phyloP scores from a whole-genome alignment of 2,113 vertebrate genomes.

The Amblyornis subalaris region DNA sequence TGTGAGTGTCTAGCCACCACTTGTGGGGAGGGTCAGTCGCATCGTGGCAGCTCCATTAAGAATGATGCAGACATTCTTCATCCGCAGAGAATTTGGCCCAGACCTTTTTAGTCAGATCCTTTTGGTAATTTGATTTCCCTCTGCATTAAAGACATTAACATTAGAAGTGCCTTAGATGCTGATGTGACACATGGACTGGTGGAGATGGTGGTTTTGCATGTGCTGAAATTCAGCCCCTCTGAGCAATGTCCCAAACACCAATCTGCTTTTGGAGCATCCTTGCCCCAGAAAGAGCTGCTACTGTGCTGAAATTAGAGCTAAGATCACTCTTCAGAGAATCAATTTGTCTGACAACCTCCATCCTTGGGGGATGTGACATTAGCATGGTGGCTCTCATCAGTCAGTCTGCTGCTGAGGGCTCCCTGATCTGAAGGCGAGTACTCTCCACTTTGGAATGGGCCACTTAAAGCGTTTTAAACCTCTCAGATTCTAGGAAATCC shows the following conservation, averaged over 20 bases:
- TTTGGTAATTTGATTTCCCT: not conserved
- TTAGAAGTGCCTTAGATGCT: not conserved
- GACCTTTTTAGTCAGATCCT: constrained; percentile 10
- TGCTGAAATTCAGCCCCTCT: not conserved
- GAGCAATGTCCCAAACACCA: not conserved
- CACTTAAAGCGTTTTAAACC: not conserved
- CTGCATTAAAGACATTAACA: not conserved
- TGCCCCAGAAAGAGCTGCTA: not conserved
- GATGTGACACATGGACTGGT: not conserved
- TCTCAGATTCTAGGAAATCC: not conserved
- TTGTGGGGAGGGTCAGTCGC: constrained; percentile 22
- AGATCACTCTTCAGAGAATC: constrained; percentile 31
- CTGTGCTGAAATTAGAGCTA: constrained; percentile 1
- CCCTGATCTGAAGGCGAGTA: not conserved
- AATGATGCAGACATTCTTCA: not conserved
- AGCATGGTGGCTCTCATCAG: not conserved
- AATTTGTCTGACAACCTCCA: constrained; percentile 9
- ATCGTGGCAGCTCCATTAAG: not conserved
- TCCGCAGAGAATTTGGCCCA: not conserved
- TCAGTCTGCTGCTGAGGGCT: not conserved
- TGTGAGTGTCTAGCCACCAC: constrained; percentile 28
- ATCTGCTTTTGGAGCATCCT: not conserved
- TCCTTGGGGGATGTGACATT: not conserved
- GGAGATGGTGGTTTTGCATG: not conserved
- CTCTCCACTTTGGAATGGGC: not conserved